Evolutionary conservation across 2,888 invertebrate genomes (phyloP).

Genomic region (Lasioglossum zephyrum): DNA sequence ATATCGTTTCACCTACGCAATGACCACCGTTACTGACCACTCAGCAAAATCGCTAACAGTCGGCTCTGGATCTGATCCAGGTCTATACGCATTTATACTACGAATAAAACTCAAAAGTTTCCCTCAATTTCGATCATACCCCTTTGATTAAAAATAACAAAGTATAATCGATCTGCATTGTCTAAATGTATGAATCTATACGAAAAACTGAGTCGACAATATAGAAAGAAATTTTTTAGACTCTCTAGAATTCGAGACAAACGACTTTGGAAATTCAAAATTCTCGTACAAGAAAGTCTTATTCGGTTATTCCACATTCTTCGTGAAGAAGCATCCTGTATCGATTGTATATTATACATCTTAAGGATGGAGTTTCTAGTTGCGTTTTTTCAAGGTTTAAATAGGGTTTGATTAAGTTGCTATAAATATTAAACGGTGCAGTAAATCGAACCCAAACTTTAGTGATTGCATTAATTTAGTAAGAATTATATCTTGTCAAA

Average conservation of each 20-base stretch:
- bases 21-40: not conserved
- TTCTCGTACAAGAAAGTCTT: too few relatives aligned
- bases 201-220: not conserved
- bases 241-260: not conserved
- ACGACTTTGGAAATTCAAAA: not conserved
- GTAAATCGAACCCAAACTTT: too few relatives aligned
- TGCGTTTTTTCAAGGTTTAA: too few relatives aligned
- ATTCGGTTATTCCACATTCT: too few relatives aligned
- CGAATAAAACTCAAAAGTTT: not conserved
- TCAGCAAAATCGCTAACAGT: conserved; percentile 6
- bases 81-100: not conserved
- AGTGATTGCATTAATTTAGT: too few relatives aligned
- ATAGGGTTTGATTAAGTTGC: too few relatives aligned
- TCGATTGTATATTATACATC: not conserved
- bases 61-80: not conserved
- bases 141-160: not conserved
- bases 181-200: not conserved
- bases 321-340: not conserved
- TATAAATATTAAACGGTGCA: too few relatives aligned
- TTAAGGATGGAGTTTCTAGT: too few relatives aligned
- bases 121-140: not conserved
- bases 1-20: not conserved
- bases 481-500: too few relatives aligned
- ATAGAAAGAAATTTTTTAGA: not conserved
- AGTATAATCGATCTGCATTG: not conserved